phyloP scores from a whole-genome alignment of 2,888 invertebrate genomes.

The Cylloceria caligata region DNA sequence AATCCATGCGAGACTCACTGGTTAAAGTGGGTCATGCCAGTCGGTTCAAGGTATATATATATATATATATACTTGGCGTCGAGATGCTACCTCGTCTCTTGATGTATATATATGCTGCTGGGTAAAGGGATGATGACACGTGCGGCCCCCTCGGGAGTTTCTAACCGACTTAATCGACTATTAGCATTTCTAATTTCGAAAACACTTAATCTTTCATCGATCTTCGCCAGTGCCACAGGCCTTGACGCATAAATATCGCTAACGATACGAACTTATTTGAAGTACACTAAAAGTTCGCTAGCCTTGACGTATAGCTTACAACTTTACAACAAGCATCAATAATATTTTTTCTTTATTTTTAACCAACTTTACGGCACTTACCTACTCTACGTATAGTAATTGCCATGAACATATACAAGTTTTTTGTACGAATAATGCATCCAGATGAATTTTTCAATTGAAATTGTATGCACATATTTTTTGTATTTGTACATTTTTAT shows the following conservation, averaged over 20 bases:
- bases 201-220: neutral
- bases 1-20: conserved; percentile 61
- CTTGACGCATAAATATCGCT: neutral
- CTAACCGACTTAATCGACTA: neutral
- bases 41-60: conserved; percentile 45
- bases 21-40: conserved; percentile 67
- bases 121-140: neutral
- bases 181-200: neutral
- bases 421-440: neutral
- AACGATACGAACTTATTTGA: neutral
- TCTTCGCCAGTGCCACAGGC: neutral
- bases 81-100: too few species aligned
- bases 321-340: neutral
- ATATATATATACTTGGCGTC: neutral
- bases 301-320: neutral
- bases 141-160: neutral
- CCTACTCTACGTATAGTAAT: neutral
- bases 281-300: neutral
- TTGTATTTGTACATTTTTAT: neutral
- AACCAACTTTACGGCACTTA: neutral
- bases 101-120: conserved; percentile 19
- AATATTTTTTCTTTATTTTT: too few species aligned
- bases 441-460: neutral
- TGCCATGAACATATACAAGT: neutral
- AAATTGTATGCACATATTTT: conserved; percentile 2